Evolutionary conservation across 1,140 invertebrate genomes (phyloP), one percentile per base, ranked within the genome.

Genomic region (Mactra quadrangularis): DNA sequence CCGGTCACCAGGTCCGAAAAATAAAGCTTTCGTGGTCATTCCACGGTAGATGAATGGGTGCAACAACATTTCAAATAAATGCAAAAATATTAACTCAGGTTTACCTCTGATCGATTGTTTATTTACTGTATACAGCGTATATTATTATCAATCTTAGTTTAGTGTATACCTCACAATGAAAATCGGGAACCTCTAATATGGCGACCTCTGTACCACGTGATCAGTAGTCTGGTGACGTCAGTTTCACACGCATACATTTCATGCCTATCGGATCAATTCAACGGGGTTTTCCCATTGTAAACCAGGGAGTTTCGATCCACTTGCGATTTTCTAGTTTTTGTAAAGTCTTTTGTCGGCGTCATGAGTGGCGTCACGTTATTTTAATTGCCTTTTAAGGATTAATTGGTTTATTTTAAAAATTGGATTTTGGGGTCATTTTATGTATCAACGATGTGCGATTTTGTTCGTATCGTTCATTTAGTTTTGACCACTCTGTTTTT

Each of bases 151-250:
- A 82, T 60, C 35, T 25, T 60, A 19, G 57, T 29, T 25, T 25
- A 70, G 55, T 35, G 25, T 82, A 38, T 19, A 17, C 47, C 50
- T 57, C 70, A 82, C 78, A 71, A 82, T 82, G 71, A 45, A 62
- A 53, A 64, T 68, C 15, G 81, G 71, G 68, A 72, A 83, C 70
- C 71, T 83, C 59, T 57, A 68, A 74, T 50, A 83, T 79, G 71
- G 81, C 81, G 81, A 41, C 81, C 62, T 75, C 60, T 47, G 25
- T 7, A 47, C 68, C 71, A 75, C 71, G 71, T 75, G 71, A 75
- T 27, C 52, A 7, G 35, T 47, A 52, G 35, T 45, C 59, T 68
- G 45, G 57, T 76, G 74, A 76, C 74, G 74, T 60, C 55, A 76
- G 35, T 31, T 76, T 76, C 59, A n/a, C 47, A 72, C 70, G 74